phyloP scores from a whole-genome alignment of 1,140 invertebrate species.

The Phortica variegata region DNA sequence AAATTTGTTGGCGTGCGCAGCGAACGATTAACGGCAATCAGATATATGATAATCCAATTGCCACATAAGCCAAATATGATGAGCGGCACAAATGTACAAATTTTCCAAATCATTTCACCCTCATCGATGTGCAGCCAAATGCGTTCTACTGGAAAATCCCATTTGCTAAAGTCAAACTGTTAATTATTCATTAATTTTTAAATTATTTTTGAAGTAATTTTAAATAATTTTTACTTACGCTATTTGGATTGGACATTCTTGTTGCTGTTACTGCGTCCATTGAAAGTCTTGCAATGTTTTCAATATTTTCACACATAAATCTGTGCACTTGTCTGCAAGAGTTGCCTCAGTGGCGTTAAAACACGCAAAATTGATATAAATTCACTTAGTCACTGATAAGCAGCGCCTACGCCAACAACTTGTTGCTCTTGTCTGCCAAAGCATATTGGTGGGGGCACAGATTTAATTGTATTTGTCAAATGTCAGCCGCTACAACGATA shows the following conservation, averaged over 20 bases:
- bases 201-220: neutral
- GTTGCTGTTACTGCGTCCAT: too few relatives aligned
- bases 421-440: too few relatives aligned
- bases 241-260: neutral
- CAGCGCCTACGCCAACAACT: too few relatives aligned
- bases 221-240: neutral
- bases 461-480: too few relatives aligned
- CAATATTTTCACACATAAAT: neutral
- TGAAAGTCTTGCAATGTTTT: neutral
- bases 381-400: too few relatives aligned
- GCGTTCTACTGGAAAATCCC: slow-evolving; percentile 46
- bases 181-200: neutral
- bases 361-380: too few relatives aligned
- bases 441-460: too few relatives aligned
- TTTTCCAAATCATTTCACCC: slow-evolving; percentile 66
- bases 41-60: slow-evolving; percentile 70
- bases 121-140: slow-evolving; percentile 65
- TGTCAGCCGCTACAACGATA: too few relatives aligned
- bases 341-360: neutral
- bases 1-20: slow-evolving; percentile 77
- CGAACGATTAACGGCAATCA: slow-evolving; percentile 67
- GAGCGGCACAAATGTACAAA: slow-evolving; percentile 62
- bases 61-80: slow-evolving; percentile 70
- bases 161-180: slow-evolving; percentile 45
- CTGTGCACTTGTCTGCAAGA: neutral